Percentiles rank a stretch among this genome's conserved stretches.
Conservation (phyloP, 2,888 invertebrate species). For the Idaea biselata region DNA sequence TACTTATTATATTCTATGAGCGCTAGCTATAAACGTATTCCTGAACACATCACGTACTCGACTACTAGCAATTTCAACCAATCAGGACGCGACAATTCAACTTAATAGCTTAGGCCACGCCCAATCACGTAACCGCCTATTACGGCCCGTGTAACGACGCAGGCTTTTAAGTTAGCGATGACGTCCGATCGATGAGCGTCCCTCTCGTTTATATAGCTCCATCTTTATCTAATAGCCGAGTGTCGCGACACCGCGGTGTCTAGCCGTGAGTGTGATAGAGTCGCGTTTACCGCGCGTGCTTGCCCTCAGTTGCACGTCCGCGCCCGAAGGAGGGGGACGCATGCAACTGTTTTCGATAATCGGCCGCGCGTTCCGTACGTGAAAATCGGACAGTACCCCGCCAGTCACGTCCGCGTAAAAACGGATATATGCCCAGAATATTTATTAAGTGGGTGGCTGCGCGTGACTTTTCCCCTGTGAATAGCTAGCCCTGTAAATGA, state of each 20-base stretch:
- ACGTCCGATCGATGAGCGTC: conserved; percentile 66
- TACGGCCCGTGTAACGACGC: conserved; percentile 79
- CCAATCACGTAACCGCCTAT: conserved; percentile 81
- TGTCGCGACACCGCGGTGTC: conserved; percentile 50
- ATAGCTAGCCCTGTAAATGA: conserved; percentile 72
- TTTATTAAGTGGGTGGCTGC: conserved; percentile 81
- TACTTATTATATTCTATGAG: conserved; percentile 80
- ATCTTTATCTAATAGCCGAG: conserved; percentile 62
- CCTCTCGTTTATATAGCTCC: conserved; percentile 46
- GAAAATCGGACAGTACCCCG: conserved; percentile 77
- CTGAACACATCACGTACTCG: conserved; percentile 79
- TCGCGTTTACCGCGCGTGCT: conserved; percentile 77
- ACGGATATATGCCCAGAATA: conserved; percentile 83
- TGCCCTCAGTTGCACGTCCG: conserved; percentile 78
- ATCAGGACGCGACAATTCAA: conserved; percentile 79
- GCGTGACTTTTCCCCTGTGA: conserved; percentile 79
- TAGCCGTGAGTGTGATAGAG: conserved; percentile 73
- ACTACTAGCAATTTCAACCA: conserved; percentile 80
- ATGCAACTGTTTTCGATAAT: conserved; percentile 80
- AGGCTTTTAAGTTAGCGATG: conserved; percentile 78
- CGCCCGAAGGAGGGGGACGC: conserved; percentile 77
- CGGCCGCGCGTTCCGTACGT: conserved; percentile 80
- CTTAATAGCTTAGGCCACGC: conserved; percentile 79
- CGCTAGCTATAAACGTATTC: conserved; percentile 78
- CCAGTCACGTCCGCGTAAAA: conserved; percentile 80